Conservation (phyloP, 2,113 vertebrate genomes). For the Oostethus manadensis region DNA sequence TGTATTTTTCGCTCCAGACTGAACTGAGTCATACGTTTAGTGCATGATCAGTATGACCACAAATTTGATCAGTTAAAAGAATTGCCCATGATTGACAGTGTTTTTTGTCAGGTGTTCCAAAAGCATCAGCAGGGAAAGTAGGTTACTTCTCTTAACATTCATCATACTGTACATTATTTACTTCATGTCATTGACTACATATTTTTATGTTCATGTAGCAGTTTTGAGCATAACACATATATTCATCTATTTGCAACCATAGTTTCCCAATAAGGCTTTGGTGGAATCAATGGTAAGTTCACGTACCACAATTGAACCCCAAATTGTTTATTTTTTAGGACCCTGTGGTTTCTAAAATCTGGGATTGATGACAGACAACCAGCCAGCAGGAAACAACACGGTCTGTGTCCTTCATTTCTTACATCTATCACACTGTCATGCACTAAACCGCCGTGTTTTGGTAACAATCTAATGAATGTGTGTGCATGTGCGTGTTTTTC, state of each 20-base stretch:
- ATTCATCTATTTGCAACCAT: constrained; percentile 34
- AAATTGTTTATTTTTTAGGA: constrained; percentile 80
- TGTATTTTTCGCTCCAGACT: not conserved
- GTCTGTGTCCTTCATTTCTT: constrained; percentile 74
- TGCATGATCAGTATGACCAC: constrained; percentile 62
- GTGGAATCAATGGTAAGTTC: constrained; percentile 47
- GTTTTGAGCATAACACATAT: constrained; percentile 6
- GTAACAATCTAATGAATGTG: constrained; percentile 4
- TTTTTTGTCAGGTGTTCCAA: constrained; percentile 43
- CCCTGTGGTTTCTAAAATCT: constrained; percentile 82
- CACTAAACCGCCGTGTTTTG: constrained; percentile 68
- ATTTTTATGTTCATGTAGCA: not conserved
- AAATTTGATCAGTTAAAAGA: constrained; percentile 29
- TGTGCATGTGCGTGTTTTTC: constrained; percentile 15
- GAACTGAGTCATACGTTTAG: constrained; percentile 48
- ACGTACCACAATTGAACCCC: constrained; percentile 63
- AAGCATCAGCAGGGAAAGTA: constrained; percentile 55
- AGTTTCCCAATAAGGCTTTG: constrained; percentile 59
- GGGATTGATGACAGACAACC: constrained; percentile 79
- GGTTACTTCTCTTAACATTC: constrained; percentile 14
- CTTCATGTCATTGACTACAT: not conserved
- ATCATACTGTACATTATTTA: not conserved
- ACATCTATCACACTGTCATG: constrained; percentile 73
- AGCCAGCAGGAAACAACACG: constrained; percentile 70
- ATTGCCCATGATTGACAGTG: constrained; percentile 47